A percentile compares a stretch with the other conserved stretches of the same genome.
Conservation (phyloP, 35 echinoderm and acorn worm genomes). For the Nesometra sesokonis region DNA sequence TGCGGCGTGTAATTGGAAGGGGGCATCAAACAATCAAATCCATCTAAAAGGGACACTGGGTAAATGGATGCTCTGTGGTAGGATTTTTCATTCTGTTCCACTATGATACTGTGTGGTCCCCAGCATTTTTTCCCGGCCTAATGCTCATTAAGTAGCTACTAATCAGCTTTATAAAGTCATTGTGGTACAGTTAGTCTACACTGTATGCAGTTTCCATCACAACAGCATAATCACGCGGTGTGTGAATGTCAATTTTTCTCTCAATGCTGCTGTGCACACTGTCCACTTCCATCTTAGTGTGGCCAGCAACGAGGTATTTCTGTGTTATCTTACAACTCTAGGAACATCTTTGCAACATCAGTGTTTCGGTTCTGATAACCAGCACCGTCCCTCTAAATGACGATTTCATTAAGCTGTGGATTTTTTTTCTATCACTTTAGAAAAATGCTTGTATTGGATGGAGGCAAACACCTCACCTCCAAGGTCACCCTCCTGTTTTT, state of each 20-base stretch:
- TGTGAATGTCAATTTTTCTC: background rate
- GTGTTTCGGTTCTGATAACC: slow-evolving; percentile 30
- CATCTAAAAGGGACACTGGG: too few species aligned
- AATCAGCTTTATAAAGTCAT: too few species aligned
- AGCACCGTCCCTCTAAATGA: slow-evolving; percentile 28
- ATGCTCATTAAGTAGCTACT: too few species aligned
- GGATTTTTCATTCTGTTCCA: too few species aligned
- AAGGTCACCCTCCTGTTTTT: slow-evolving; percentile 2
- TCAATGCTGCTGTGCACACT: slow-evolving; percentile 13
- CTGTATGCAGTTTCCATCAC: background rate
- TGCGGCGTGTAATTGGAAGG: too few species aligned
- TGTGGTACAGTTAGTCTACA: too few species aligned
- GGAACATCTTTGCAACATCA: background rate
- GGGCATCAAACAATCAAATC: too few species aligned
- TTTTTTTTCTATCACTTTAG: background rate
- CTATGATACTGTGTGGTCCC: too few species aligned
- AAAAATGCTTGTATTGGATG: slow-evolving; percentile 15
- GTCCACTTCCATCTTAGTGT: slow-evolving; percentile 31
- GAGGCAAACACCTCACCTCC: slow-evolving; percentile 13
- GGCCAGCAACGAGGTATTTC: slow-evolving; percentile 24
- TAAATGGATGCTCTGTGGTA: too few species aligned
- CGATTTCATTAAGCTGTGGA: background rate
- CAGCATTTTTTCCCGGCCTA: too few species aligned
- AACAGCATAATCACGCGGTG: background rate
- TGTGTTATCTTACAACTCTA: background rate